Percentiles rank a stretch among this genome's conserved stretches.
These are phyloP conservation scores for Drosophila barbarae DNA, from an alignment of 2,888 invertebrate species.

Conservation along the genomic window DNA sequence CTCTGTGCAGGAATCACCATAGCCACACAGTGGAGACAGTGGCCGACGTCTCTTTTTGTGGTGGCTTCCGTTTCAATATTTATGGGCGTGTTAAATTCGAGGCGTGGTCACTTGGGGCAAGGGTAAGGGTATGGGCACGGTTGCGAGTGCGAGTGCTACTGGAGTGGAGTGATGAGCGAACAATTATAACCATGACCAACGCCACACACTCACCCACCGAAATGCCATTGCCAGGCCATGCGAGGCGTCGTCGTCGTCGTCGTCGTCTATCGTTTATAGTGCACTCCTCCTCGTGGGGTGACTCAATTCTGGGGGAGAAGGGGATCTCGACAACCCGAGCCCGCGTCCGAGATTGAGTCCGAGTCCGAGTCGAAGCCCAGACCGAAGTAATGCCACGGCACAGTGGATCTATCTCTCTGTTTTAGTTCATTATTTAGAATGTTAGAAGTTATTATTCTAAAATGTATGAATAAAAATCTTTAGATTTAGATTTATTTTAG, in stretches of 20 bases:
- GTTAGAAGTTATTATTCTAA: no score
- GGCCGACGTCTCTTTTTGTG: conserved; percentile 30
- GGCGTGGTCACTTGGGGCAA: conserved; percentile 30
- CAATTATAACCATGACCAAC: conserved; percentile 60
- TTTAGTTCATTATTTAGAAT: no score
- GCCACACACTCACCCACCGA: conserved; percentile 37
- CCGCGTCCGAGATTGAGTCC: background rate
- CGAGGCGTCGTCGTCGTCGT: conserved; percentile 23
- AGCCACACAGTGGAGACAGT: conserved; percentile 21
- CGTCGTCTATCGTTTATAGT: conserved; percentile 49
- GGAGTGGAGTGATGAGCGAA: conserved; percentile 53
- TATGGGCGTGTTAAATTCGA: conserved; percentile 40
- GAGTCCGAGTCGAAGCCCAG: conserved; percentile 1
- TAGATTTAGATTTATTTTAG: no score
- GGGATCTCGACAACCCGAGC: conserved; percentile 1
- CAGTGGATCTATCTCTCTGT: background rate
- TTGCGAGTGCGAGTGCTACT: background rate
- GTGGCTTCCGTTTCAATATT: conserved; percentile 41
- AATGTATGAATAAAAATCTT: no score
- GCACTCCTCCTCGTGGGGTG: conserved; percentile 44
- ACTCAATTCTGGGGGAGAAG: conserved; percentile 22
- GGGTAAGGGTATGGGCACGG: conserved; percentile 2
- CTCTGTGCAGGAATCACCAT: background rate
- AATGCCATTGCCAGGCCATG: conserved; percentile 18
- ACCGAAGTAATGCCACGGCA: conserved; percentile 21